Base-by-base conservation (phyloP, 2,888 invertebrate species). In the Tachina grossa region DNA sequence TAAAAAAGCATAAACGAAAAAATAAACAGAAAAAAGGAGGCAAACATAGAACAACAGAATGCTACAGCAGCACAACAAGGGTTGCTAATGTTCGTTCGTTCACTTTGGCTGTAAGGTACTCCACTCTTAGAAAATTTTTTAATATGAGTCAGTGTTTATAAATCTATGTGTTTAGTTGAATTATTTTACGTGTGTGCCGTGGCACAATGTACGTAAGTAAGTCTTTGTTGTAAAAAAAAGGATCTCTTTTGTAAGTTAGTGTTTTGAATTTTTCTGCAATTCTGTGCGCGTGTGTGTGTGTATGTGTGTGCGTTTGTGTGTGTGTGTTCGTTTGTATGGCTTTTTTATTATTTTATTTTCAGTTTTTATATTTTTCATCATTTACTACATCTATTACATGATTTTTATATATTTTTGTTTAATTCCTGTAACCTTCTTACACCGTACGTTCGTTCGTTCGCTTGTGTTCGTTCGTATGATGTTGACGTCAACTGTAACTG, bases 81-180 rank as follows among this genome's bases (percentile, higher is more conserved):
- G 91, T 91, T 91, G 90, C 90, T 91, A 89, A 88, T 89, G n/a
- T 83, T 61, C 65, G n/a, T 83, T 61, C 65, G 41, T 74, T 47
- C 22, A 72, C 51, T 83, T 72, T 87, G 83, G 71, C 71, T 72
- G 75, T 59, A 74, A 81, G 77, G 74, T 74, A 59, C 79, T 76
- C 82, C 83, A 86, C 85, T 84, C 84, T 71, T 80, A 65, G 75
- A 61, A 68, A 31, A 61, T 59, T 45, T 68, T 61, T 69, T 43
- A 61, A 57, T 71, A 55, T 57, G 53, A 63, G 47, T 69, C 47
- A 65, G 57, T 75, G 51, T 51, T 51, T 19, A 55, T 47, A 65
- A 53, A 19, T 47, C 22, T 63, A 53, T 83, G 61, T 81, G 63
- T 81, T 84, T 80, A 76, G 71, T 76, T 84, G 39, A 80, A 53